Evolutionary conservation across 2,888 invertebrate species (phyloP), one percentile per base, ranked within the genome.

Genomic region (Schizaphis graminum): DNA sequence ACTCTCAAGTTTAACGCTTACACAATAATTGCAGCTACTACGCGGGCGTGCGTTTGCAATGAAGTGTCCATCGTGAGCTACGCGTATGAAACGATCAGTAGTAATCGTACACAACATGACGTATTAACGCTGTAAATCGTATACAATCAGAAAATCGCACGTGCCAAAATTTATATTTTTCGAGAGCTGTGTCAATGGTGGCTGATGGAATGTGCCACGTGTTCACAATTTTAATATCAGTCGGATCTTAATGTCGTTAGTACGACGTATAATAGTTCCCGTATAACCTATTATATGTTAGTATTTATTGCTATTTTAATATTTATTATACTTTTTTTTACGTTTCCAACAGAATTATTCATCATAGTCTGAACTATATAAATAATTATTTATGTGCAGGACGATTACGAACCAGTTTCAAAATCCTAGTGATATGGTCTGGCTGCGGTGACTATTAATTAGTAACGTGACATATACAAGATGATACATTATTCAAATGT

Each of bases 181-280:
- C 41, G 84, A 85, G 84, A 56, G 91, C 56, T 56, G 26, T 11
- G 21, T 53, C 77, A 77, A 84, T 49, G n/a, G 86, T 28, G 47
- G 85, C 57, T 47, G 86, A 85, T 21, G 85, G 16, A 21, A 41
- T 35, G 53, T 67, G 41, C 44, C 24, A 1, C 86, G 91, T 91
- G 86, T 7, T 86, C 57, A 7, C 24, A 86, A 91, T 86, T 47
- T 86, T 44, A 91, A 91, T 77, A 77, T 85, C 11, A 28, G 28
- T 85, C 24, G 5, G 13, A 56, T 85, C 57, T 91, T 7, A 1
- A 44, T 57, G 47, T 56, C 28, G 35, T 57, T 77, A 35, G 8
- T 67, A 67, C 13, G n/a, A n/a, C 13, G n/a, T 28, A 67, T 67
- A 67, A 4, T n/a, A 67, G 13, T 67, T 67, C 13, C 4, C n/a